A percentile compares a stretch with the other conserved stretches of the same genome.
phyloP scores from a whole-genome alignment of 2,113 vertebrate genomes.

The Raja brachyura region DNA sequence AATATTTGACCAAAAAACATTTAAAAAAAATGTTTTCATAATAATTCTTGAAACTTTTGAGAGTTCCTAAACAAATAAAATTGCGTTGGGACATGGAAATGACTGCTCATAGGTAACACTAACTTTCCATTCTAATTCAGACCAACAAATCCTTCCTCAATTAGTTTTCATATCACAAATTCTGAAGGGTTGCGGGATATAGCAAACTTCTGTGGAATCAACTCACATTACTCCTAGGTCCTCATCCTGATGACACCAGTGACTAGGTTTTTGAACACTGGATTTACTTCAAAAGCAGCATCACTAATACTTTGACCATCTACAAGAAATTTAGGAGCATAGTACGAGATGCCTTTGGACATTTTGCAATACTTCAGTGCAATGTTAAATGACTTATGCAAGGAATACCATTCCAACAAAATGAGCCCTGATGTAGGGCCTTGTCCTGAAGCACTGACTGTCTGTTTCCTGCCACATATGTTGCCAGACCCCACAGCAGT shows the following conservation, averaged over 20 bases:
- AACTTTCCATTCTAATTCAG: background rate
- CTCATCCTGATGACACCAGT: too few relatives aligned
- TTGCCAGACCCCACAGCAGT: too few relatives aligned
- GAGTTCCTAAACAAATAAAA: background rate
- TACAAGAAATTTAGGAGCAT: background rate
- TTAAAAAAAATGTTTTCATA: background rate
- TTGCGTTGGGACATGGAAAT: background rate
- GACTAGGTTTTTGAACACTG: background rate
- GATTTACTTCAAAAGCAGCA: background rate
- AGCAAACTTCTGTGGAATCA: background rate
- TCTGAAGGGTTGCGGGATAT: background rate
- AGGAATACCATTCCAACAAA: background rate
- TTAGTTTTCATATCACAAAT: background rate
- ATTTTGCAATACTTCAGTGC: background rate
- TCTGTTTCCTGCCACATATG: too few relatives aligned
- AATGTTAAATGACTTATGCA: background rate
- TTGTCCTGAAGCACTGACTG: too few relatives aligned
- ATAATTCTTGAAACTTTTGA: background rate
- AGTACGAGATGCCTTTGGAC: background rate
- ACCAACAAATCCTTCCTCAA: background rate
- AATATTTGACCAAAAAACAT: background rate
- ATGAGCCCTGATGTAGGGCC: too few relatives aligned
- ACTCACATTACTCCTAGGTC: background rate
- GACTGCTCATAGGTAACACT: background rate
- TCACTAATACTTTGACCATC: too few relatives aligned